A percentile compares a stretch with the other conserved stretches of the same genome.
Evolutionary conservation across 2,888 invertebrate genomes (phyloP).

Genomic region (Amaurobius ferox): DNA sequence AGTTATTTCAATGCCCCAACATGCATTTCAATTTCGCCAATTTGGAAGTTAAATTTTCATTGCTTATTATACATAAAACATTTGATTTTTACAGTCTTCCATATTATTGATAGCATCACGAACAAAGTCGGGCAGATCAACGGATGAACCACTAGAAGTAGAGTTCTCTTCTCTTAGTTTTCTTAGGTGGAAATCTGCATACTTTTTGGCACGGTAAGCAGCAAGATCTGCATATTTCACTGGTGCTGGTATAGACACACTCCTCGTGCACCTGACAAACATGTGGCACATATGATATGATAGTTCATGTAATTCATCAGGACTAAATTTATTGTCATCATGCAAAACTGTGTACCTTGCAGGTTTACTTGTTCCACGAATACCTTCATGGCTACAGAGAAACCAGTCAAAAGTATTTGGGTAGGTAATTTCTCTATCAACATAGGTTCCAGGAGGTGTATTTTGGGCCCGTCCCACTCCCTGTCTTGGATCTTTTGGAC

Average conservation of each 20-base stretch:
- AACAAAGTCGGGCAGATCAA: slow-evolving; percentile 25
- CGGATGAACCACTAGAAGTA: slow-evolving; percentile 7
- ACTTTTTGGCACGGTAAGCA: slow-evolving; percentile 73
- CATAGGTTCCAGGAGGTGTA: slow-evolving; percentile 91
- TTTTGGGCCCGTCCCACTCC: slow-evolving; percentile 80
- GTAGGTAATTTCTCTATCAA: slow-evolving; percentile 90
- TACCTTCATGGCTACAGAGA: slow-evolving; percentile 83
- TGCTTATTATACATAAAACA: slow-evolving; percentile 48
- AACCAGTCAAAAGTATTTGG: slow-evolving; percentile 92
- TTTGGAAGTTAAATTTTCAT: no score
- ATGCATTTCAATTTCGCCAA: no score
- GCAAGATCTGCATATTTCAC: slow-evolving; percentile 75
- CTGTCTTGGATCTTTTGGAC: slow-evolving; percentile 59
- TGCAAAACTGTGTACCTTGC: slow-evolving; percentile 73
- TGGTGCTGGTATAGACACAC: slow-evolving; percentile 76
- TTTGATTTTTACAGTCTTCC: slow-evolving; percentile 20
- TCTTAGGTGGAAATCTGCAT: slow-evolving; percentile 37
- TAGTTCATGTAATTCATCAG: slow-evolving; percentile 73
- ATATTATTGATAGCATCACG: slow-evolving; percentile 29
- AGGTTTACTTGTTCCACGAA: slow-evolving; percentile 77
- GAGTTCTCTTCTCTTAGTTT: background rate
- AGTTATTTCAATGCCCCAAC: no score
- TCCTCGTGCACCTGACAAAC: slow-evolving; percentile 75
- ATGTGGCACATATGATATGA: slow-evolving; percentile 75
- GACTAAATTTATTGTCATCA: slow-evolving; percentile 74